phyloP scores from a whole-genome alignment of 2,113 vertebrate species.

The Corythornis madagascariensis region DNA sequence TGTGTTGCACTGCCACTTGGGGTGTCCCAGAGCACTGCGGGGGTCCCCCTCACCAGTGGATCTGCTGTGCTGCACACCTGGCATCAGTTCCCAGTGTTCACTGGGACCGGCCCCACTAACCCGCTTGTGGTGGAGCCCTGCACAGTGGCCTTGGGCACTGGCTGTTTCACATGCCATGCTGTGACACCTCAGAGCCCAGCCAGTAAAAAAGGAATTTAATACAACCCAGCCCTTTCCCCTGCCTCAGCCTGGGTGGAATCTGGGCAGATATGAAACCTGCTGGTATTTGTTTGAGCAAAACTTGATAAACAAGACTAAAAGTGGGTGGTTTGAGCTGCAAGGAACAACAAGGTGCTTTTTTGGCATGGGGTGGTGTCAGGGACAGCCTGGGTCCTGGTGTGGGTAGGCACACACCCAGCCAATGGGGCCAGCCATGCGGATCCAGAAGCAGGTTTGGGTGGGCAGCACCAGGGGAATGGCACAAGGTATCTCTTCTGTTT shows the following conservation, averaged over 20 bases:
- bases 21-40: not conserved
- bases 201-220: not conserved
- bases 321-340: not conserved
- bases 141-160: not conserved
- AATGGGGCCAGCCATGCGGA: rapidly evolving
- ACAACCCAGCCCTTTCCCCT: not conserved
- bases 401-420: rapidly evolving
- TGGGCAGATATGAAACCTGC: rapidly evolving
- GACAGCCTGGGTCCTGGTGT: not conserved
- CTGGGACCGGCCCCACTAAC: rapidly evolving
- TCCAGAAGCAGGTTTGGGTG: rapidly evolving
- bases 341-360: not conserved
- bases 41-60: rapidly evolving
- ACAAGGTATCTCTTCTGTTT: not conserved
- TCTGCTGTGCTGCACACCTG: rapidly evolving
- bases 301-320: not conserved
- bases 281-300: not conserved
- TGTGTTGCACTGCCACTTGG: rapidly evolving
- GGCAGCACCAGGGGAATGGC: not conserved
- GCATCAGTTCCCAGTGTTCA: rapidly evolving
- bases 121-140: rapidly evolving
- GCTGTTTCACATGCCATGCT: rapidly evolving
- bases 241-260: rapidly evolving
- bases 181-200: not conserved
- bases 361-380: not conserved